phyloP scores from a whole-genome alignment of 2,888 invertebrate genomes.

The Hanleya hanleyi region DNA sequence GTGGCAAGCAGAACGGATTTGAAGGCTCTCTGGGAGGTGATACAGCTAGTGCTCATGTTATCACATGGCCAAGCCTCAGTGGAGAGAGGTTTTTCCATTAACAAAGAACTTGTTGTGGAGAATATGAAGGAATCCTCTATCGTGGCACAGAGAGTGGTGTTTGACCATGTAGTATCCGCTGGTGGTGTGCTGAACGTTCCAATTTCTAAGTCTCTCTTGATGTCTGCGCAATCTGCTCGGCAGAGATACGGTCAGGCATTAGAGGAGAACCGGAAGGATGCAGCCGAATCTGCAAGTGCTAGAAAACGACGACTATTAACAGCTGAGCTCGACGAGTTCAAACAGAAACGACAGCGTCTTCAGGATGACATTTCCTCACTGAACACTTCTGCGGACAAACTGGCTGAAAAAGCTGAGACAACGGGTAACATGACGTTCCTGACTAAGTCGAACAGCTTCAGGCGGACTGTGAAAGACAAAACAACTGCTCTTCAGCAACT shows the following conservation, averaged over 20 bases:
- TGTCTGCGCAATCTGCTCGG: neutral
- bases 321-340: neutral
- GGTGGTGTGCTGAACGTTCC: conserved; percentile 4
- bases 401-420: conserved; percentile 9
- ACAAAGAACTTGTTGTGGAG: conserved; percentile 7
- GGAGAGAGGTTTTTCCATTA: conserved; percentile 11
- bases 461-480: conserved; percentile 8
- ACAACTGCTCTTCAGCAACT: neutral
- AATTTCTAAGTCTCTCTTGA: neutral
- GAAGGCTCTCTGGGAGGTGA: neutral
- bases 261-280: neutral
- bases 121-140: conserved; percentile 6
- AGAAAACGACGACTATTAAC: neutral
- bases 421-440: conserved; percentile 1
- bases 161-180: neutral
- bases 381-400: conserved; percentile 3
- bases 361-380: neutral
- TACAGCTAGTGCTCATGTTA: neutral
- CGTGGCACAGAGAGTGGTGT: neutral
- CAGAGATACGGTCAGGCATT: neutral
- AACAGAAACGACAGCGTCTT: neutral
- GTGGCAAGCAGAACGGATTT: neutral
- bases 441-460: neutral
- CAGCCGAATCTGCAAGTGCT: neutral
- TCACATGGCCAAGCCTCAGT: conserved; percentile 13